Base-by-base conservation (phyloP, 2,797 vertebrate species). In the Myoxocephalus aenaeus region DNA sequence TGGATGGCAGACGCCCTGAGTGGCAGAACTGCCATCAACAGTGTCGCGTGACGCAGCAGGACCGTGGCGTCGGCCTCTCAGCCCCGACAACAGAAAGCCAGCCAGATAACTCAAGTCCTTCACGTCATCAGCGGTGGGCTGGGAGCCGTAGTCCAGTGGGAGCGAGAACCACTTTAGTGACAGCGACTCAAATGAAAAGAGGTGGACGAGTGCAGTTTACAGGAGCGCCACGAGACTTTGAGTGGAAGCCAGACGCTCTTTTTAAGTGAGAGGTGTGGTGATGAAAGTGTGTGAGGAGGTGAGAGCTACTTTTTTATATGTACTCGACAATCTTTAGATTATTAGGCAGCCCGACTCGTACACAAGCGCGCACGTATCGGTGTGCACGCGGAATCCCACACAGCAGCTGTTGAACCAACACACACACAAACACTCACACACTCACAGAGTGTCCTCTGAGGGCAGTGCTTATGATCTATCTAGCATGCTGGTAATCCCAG, bases 401-500 rank as follows among this genome's bases (percentile, higher is more conserved):
- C 72, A 71, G 61, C 75, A 79, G 25, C 82, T 74, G 67, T 65
- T 65, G 70, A 81, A 62, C 38, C 20, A 34, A 73, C 59, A 32
- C 56, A 51, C 48, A 34, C 68, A 27, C 59, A 65, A 50, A 70
- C 65, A 67, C 44, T 67, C 67, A 77, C 56, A 77, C 63, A 63
- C 25, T 59, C 46, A 44, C 46, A 27, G 3, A 17, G 36, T 42
- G 69, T 83, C 79, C 83, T 90, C 75, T 56, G 79, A 83, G 88
- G 80, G 79, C 50, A 64, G 54, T 65, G 79, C 81, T 82, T 92
- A 82, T 92, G 90, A 92, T 93, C 83, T 90, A 68, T 86, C 75
- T 66, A 74, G 82, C 88, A 84, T 87, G 89, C 89, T 90, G 91
- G 83, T 92, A 90, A 91, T 92, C 90, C 86, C 86, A 87, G 89